These are phyloP conservation scores for Cantharis nigra DNA, from an alignment of 2,888 invertebrate genomes.

Conservation along the genomic window DNA sequence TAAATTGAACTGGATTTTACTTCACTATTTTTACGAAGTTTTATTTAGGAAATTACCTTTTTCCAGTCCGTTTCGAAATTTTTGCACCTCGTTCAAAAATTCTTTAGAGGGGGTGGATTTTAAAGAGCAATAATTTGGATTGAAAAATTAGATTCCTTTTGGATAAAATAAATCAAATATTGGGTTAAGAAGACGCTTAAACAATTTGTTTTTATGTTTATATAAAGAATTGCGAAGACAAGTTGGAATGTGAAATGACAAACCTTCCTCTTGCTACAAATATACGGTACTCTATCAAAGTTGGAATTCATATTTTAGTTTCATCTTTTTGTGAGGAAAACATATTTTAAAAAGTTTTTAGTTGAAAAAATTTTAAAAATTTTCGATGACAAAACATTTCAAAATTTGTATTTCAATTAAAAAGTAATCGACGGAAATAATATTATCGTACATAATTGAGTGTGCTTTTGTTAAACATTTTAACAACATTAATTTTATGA, in stretches of 20 bases:
- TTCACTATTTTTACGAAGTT: not conserved
- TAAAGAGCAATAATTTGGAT: no score
- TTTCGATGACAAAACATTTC: not conserved
- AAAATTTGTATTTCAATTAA: not conserved
- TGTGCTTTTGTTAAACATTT: not conserved
- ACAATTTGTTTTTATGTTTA: not conserved
- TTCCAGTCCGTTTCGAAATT: no score
- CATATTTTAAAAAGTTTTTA: not conserved
- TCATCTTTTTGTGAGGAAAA: not conserved
- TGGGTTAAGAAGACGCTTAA: not conserved
- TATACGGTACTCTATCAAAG: not conserved
- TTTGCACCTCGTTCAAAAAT: no score
- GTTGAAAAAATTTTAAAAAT: not conserved
- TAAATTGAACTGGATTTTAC: not conserved
- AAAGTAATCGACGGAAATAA: not conserved
- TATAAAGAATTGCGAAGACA: not conserved
- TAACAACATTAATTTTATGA: not conserved
- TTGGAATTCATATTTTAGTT: not conserved
- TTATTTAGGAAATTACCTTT: no score
- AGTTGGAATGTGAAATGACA: not conserved
- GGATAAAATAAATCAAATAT: not conserved
- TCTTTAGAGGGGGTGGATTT: no score
- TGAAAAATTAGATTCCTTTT: not conserved
- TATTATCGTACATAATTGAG: not conserved
- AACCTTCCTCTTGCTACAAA: not conserved